Evolutionary conservation across 2,113 vertebrate genomes (phyloP), one percentile per base, ranked within the genome.

Genomic region (Datnioides undecimradiatus): DNA sequence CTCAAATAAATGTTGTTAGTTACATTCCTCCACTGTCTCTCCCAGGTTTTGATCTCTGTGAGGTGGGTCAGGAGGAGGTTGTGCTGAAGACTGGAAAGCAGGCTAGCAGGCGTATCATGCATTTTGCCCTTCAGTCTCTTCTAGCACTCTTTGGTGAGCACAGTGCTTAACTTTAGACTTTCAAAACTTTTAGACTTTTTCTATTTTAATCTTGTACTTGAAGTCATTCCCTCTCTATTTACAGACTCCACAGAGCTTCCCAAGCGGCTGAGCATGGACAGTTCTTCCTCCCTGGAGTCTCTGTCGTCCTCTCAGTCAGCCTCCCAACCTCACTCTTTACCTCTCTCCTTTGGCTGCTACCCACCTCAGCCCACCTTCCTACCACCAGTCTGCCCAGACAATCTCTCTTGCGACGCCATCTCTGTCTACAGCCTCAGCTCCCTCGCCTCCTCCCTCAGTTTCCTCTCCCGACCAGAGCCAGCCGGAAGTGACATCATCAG

Each of bases 341-440:
- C 96, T 2, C 81, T 93, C 65, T 93, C 97, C 59, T 85, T 95
- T 76, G 85, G 94, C 40, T 96, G 95, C 76, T 88, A 86, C 84
- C 89, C 90, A 0, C 95, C 95, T 17, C 96, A 96, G 65, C 96
- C 96, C 1, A 94, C 96, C 0, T 96, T 97, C 90, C 94, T 96
- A 12, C 95, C 97, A 3, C 94, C 95, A 0, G 57, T 79, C 0
- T 96, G 96, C 14, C 95, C 95, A 0, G 97, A 99, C 88, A 96
- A 93, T 89, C 88, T 97, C 27, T 96, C 96, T 41, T 97, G 96
- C 0, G 98, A 99, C 6, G 97, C 97, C 93, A 97, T 99, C 90
- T 99, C 98, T 0, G 96, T 99, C 51, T 99, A 99, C 91, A 99
- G 97, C 84, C 95, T 99, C 84, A 99, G 97, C 93, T 99, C 98